A percentile compares a stretch with the other conserved stretches of the same genome.
phyloP scores from a whole-genome alignment of 2,888 invertebrate genomes.

The Podabrus alpinus region DNA sequence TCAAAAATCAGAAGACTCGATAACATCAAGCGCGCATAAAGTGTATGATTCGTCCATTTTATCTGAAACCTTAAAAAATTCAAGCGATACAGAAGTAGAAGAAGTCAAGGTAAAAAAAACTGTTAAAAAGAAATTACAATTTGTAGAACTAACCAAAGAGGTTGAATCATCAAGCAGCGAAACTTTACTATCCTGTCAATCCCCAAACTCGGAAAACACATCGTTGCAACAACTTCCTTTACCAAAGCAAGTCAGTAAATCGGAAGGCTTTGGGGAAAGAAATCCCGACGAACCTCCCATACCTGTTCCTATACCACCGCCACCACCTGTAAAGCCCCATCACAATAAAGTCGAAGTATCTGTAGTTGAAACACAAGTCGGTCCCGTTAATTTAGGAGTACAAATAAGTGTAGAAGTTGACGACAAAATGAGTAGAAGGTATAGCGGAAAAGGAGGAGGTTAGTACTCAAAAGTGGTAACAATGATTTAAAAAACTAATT shows the following conservation, averaged over 20 bases:
- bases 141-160: neutral
- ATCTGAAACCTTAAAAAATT: neutral
- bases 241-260: neutral
- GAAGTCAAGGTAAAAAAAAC: neutral
- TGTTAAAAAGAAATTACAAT: neutral
- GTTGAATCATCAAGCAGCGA: neutral
- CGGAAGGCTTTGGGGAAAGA: neutral
- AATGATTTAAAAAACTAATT: neutral
- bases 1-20: neutral
- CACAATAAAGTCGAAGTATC: slow-evolving; percentile 7
- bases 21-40: neutral
- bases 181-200: neutral
- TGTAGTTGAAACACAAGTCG: slow-evolving; percentile 5
- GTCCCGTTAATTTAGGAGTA: slow-evolving; percentile 45
- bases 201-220: neutral
- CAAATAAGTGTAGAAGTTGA: slow-evolving; percentile 43
- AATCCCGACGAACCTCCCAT: slow-evolving; percentile 1
- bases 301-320: neutral
- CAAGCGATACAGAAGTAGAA: neutral
- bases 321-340: neutral
- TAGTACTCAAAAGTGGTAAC: neutral
- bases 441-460: slow-evolving; percentile 44
- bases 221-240: neutral
- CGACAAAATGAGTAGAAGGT: slow-evolving; percentile 48
- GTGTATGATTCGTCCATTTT: neutral